Evolutionary conservation across 1,140 invertebrate genomes (phyloP).

Genomic region (Euwallacea similis): DNA sequence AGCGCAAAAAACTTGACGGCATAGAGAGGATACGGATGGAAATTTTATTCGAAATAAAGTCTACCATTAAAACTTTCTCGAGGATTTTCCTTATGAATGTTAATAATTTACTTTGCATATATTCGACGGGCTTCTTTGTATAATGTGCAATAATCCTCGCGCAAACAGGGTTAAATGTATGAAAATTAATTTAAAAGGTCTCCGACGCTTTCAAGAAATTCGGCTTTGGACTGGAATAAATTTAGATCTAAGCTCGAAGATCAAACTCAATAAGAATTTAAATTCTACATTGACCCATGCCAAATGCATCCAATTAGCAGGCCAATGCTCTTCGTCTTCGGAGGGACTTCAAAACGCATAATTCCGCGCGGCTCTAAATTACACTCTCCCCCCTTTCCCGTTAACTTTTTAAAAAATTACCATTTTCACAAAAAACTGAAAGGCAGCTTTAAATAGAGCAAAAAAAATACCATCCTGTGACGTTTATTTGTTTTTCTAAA

Average conservation of each 20-base stretch:
- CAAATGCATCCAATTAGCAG: too few species aligned
- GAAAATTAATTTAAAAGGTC: constrained; percentile 20
- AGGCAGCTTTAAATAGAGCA: too few species aligned
- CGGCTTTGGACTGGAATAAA: neutral
- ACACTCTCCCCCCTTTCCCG: too few species aligned
- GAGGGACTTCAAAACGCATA: too few species aligned
- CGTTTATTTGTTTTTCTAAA: too few species aligned
- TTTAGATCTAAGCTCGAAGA: neutral
- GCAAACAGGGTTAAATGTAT: constrained; percentile 44
- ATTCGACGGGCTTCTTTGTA: constrained; percentile 37
- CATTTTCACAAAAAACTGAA: too few species aligned
- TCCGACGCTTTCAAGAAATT: neutral
- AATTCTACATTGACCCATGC: too few species aligned
- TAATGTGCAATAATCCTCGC: constrained; percentile 46
- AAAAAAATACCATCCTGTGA: too few species aligned
- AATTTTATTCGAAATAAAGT: constrained; percentile 54
- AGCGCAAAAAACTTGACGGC: constrained; percentile 32
- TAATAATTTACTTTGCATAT: constrained; percentile 55
- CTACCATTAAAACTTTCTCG: constrained; percentile 50
- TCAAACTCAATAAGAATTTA: neutral
- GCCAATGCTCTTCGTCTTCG: too few species aligned
- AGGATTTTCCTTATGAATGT: constrained; percentile 54
- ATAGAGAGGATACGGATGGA: constrained; percentile 50
- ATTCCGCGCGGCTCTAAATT: too few species aligned
- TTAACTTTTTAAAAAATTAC: too few species aligned